These are phyloP conservation scores for Aphrocallistes beatrix DNA, from an alignment of 37 sponge, comb jelly and placozoan genomes.

Conservation along the genomic window DNA sequence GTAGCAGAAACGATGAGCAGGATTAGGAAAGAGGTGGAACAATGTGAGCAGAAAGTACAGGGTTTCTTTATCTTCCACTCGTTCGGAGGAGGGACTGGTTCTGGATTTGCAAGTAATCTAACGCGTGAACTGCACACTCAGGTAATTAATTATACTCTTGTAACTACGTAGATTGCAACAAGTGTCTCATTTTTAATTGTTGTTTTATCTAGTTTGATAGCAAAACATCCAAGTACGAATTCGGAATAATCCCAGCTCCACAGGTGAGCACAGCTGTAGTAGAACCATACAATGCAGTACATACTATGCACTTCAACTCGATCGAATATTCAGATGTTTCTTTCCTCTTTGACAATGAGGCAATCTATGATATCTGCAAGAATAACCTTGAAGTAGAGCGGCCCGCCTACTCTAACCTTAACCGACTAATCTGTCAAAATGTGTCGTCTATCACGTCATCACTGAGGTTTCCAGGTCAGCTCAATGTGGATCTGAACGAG, in stretches of 20 bases:
- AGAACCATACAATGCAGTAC: conserved; percentile 32
- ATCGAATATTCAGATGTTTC: conserved; percentile 26
- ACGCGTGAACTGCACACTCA: conserved; percentile 4
- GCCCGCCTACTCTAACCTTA: conserved; percentile 19
- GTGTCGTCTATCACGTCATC: conserved; percentile 26
- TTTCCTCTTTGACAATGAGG: conserved; percentile 28
- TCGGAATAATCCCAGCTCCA: background rate
- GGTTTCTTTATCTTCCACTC: conserved; percentile 26
- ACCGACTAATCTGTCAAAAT: conserved; percentile 23
- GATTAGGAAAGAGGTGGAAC: conserved; percentile 27
- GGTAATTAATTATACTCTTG: background rate
- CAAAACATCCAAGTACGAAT: background rate
- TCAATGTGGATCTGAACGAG: conserved; percentile 31
- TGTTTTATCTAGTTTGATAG: background rate
- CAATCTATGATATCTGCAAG: conserved; percentile 23
- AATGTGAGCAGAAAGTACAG: conserved; percentile 22
- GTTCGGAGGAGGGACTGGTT: conserved; percentile 23
- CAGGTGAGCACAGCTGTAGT: conserved; percentile 28
- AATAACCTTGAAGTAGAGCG: conserved; percentile 20
- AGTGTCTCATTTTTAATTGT: background rate
- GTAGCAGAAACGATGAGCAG: conserved; percentile 20
- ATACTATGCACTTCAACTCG: conserved; percentile 11
- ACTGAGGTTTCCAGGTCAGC: conserved; percentile 26
- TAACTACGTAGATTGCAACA: background rate
- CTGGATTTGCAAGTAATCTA: conserved; percentile 22